Evolutionary conservation across 2,797 vertebrate genomes (phyloP).

Genomic region (Syndactyla subalaris): DNA sequence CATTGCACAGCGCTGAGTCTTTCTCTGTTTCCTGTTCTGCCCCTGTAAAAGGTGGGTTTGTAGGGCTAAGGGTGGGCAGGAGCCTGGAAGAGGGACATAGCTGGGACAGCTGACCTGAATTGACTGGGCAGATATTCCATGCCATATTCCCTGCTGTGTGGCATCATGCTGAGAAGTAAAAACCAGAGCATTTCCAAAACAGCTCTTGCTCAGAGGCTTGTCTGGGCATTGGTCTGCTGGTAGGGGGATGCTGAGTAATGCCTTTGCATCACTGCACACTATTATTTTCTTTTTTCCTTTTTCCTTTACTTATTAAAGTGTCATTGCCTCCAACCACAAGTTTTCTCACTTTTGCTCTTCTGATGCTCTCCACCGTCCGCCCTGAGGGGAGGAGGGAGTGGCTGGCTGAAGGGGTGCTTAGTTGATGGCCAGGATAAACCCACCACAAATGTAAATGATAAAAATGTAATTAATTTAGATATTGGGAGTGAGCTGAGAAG

Average conservation of each 20-base stretch:
- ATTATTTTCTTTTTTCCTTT: not conserved
- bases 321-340: not conserved
- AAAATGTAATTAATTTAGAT: not conserved
- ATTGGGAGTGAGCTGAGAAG: not conserved
- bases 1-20: not conserved
- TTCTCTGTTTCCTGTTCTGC: not conserved
- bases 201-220: not conserved
- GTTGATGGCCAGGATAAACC: not conserved
- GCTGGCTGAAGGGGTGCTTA: not conserved
- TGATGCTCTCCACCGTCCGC: not conserved
- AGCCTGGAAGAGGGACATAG: not conserved
- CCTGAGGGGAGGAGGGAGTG: not conserved
- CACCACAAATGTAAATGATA: not conserved
- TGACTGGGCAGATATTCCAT: not conserved
- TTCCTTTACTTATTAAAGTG: not conserved
- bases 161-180: not conserved
- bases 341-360: not conserved
- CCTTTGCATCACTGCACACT: not conserved
- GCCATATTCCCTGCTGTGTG: not conserved
- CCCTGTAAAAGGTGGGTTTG: not conserved
- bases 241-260: not conserved
- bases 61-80: not conserved
- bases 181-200: not conserved
- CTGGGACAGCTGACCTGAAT: not conserved
- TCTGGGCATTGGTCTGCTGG: not conserved